These are phyloP conservation scores for Ormyrus pomaceus DNA, from an alignment of 2,888 invertebrate genomes.

Conservation along the genomic window DNA sequence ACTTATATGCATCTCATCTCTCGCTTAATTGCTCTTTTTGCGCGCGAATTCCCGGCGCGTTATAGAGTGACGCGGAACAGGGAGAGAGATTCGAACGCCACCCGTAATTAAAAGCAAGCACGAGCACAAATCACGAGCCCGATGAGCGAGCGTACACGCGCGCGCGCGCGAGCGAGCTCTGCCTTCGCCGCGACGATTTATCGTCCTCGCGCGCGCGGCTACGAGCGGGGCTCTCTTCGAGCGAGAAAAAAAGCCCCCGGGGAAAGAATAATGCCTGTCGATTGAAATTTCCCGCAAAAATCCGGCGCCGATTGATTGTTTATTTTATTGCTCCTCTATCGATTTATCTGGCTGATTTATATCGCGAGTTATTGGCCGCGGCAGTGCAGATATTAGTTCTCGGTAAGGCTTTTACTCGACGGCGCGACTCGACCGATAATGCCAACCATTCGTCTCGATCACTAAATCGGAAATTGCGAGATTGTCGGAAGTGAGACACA, in stretches of 20 bases:
- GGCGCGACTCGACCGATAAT: constrained; percentile 8
- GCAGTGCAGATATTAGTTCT: constrained; percentile 14
- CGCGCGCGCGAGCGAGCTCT: background rate
- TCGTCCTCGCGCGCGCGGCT: constrained; percentile 23
- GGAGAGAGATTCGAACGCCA: constrained; percentile 23
- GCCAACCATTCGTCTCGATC: too few relatives aligned
- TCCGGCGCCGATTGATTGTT: constrained; percentile 44
- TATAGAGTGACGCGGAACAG: background rate
- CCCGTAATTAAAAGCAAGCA: constrained; percentile 40
- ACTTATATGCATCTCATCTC: constrained; percentile 28
- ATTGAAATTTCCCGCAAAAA: constrained; percentile 44
- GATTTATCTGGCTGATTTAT: constrained; percentile 37
- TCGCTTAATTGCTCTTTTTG: constrained; percentile 19
- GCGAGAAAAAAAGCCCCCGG: background rate
- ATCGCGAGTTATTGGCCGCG: background rate
- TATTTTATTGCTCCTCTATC: constrained; percentile 34
- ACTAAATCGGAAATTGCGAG: too few relatives aligned
- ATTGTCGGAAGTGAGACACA: too few relatives aligned
- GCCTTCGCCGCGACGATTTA: constrained; percentile 29
- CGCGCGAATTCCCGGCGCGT: constrained; percentile 1
- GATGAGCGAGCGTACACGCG: constrained; percentile 11
- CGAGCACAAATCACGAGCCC: constrained; percentile 37
- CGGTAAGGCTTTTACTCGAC: background rate
- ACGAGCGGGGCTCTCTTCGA: background rate
- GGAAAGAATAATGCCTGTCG: constrained; percentile 24